Percentiles rank a stretch among this genome's conserved stretches.
These are phyloP conservation scores for Enteromius fasciolatus DNA, from an alignment of 2,797 vertebrate species.

Conservation along the genomic window DNA sequence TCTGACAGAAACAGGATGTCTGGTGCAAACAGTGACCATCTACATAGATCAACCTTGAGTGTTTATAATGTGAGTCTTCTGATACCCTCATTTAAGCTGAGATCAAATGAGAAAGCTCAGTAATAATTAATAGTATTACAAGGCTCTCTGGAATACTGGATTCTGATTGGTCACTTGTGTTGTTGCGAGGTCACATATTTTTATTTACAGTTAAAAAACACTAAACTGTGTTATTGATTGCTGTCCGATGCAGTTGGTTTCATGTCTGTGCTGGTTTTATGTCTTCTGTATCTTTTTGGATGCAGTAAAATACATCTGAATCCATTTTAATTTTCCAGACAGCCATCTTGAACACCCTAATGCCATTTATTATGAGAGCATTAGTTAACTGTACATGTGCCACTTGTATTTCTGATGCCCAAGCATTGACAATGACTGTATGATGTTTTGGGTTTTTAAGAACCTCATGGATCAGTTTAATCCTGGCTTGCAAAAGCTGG, in stretches of 20 bases:
- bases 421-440: background rate
- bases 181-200: background rate
- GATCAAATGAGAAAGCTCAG: background rate
- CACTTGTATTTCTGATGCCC: background rate
- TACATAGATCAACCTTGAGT: conserved; percentile 77
- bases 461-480: conserved; percentile 94
- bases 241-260: background rate
- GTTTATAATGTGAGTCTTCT: conserved; percentile 72
- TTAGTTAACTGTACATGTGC: background rate
- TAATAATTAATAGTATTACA: conserved; percentile 3
- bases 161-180: background rate
- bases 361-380: background rate
- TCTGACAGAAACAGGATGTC: conserved; percentile 70
- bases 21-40: conserved; percentile 75
- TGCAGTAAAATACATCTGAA: background rate
- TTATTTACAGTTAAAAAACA: background rate
- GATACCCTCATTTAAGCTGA: background rate
- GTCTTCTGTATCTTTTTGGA: background rate
- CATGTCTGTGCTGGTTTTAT: background rate
- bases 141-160: background rate
- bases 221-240: background rate
- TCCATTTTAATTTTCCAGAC: background rate
- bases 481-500: conserved; percentile 90
- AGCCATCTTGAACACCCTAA: background rate
- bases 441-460: conserved; percentile 68